A percentile compares a stretch with the other conserved stretches of the same genome.
phyloP scores from a whole-genome alignment of 2,113 vertebrate genomes.

The Eonycteris spelaea region DNA sequence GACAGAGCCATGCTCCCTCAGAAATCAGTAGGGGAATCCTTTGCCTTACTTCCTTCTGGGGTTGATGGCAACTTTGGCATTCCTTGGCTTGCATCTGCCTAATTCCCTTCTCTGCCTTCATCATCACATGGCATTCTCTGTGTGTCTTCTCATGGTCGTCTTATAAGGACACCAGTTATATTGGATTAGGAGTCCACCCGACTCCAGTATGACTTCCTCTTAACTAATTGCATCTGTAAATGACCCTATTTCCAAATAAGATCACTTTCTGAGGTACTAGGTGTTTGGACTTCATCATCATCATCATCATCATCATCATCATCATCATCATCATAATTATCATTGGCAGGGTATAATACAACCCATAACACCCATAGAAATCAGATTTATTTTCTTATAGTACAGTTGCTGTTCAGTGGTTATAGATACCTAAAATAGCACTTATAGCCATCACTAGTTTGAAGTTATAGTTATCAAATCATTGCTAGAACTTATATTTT shows the following conservation, averaged over 20 bases:
- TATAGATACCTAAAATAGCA: neutral
- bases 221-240: neutral
- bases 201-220: neutral
- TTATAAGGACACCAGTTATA: neutral
- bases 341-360: neutral
- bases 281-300: neutral
- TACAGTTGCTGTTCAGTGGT: neutral
- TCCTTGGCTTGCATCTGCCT: neutral
- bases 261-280: neutral
- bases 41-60: neutral
- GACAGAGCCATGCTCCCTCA: neutral
- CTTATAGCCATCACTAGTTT: neutral
- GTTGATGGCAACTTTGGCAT: neutral
- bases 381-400: neutral
- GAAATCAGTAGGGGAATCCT: neutral
- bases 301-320: neutral
- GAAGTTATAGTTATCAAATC: neutral
- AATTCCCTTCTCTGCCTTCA: neutral
- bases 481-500: neutral
- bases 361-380: neutral
- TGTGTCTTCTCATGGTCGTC: neutral
- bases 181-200: neutral
- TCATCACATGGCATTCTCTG: neutral
- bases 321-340: neutral
- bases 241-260: neutral